Evolutionary conservation across 23 tunicate genomes (phyloP).

Genomic region (Halocynthia aurantium): DNA sequence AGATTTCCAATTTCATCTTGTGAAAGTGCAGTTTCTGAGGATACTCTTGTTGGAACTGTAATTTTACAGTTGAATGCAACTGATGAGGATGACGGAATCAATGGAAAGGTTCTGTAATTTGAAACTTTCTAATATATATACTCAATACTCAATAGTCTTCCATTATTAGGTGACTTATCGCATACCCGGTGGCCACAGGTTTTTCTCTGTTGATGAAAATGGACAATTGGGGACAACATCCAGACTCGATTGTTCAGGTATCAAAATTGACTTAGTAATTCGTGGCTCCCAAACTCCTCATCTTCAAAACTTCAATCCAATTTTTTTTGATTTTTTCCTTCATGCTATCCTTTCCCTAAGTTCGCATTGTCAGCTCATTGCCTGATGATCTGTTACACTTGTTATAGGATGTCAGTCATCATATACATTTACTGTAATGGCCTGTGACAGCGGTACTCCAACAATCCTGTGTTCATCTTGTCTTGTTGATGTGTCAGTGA

Average conservation of each 20-base stretch:
- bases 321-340: too few species aligned
- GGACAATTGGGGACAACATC: neutral
- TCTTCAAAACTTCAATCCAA: too few species aligned
- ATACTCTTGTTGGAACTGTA: conserved; percentile 18
- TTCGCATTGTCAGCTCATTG: too few species aligned
- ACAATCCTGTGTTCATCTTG: conserved; percentile 10
- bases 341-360: too few species aligned
- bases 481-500: conserved; percentile 25
- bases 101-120: conserved; percentile 42
- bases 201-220: neutral
- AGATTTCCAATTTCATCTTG: neutral
- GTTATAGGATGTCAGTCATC: neutral
- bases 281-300: too few species aligned
- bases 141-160: too few species aligned
- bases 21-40: neutral
- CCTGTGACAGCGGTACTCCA: conserved; percentile 49
- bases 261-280: too few species aligned
- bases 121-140: too few species aligned
- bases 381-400: neutral
- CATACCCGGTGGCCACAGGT: conserved; percentile 10
- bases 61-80: conserved; percentile 32
- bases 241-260: neutral
- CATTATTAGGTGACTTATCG: neutral
- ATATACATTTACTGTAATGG: conserved; percentile 17
- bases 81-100: conserved; percentile 46